Evolutionary conservation across 2,113 vertebrate species (phyloP).

Genomic region (Phoxinus phoxinus): DNA sequence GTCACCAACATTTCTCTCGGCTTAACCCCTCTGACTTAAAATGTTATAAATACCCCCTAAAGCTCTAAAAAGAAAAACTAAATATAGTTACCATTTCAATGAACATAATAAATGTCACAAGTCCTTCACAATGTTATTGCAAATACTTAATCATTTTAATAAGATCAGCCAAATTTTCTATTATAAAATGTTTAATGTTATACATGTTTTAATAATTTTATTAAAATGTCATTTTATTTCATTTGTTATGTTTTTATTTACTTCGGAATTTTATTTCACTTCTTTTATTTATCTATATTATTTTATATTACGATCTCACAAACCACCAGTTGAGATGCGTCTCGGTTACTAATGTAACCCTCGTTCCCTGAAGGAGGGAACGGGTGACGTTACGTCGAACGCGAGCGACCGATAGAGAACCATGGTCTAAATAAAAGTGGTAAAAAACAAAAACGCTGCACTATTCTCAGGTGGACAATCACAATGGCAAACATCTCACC

Average conservation of each 20-base stretch:
- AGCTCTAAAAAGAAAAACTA: too few relatives aligned
- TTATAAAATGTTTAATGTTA: background rate
- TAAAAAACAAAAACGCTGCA: background rate
- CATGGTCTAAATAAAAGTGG: background rate
- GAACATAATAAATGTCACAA: background rate
- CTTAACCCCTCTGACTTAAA: background rate
- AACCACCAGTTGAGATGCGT: background rate
- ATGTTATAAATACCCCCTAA: background rate
- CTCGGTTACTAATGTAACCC: too few relatives aligned
- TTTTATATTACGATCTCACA: background rate
- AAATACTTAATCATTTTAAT: background rate
- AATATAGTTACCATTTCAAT: too few relatives aligned
- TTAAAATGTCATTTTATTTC: background rate
- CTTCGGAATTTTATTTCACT: background rate
- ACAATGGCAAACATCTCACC: slow-evolving; percentile 9
- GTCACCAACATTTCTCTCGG: background rate
- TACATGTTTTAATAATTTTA: background rate
- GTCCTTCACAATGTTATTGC: background rate
- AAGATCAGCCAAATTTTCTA: background rate
- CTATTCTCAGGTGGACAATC: background rate
- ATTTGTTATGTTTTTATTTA: background rate
- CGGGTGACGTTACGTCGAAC: too few relatives aligned
- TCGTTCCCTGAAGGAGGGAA: too few relatives aligned
- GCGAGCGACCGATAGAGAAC: background rate
- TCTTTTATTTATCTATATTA: background rate